Conservation (phyloP, 2,797 vertebrate genomes). For the Atherinosoma microstoma region DNA sequence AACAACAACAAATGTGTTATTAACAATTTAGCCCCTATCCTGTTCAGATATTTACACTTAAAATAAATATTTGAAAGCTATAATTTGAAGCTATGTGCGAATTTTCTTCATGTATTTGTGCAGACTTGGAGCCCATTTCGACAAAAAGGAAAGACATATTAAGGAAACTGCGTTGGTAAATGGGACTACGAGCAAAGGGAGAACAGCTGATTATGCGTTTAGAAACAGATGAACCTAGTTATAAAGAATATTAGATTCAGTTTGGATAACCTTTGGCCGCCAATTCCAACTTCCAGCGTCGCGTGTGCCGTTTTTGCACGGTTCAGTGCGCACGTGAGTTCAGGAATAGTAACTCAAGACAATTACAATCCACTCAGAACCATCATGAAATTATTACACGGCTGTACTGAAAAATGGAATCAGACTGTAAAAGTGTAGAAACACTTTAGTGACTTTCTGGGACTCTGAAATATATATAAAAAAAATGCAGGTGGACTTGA, state of each 20-base stretch:
- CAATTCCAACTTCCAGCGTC: constrained; percentile 19
- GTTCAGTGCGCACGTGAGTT: constrained; percentile 29
- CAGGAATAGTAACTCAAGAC: not conserved
- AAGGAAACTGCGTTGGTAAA: not conserved
- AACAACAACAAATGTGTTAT: not conserved
- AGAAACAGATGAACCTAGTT: not conserved
- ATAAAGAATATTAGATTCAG: constrained; percentile 16
- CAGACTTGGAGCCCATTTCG: not conserved
- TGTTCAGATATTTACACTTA: not conserved
- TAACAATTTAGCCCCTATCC: too few relatives aligned
- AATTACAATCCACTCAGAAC: not conserved
- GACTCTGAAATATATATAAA: not conserved
- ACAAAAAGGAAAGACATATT: not conserved
- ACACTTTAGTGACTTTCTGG: not conserved
- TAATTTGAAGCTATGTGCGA: not conserved
- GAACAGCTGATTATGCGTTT: not conserved
- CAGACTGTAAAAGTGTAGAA: not conserved
- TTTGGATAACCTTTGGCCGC: constrained; percentile 47
- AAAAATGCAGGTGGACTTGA: not conserved
- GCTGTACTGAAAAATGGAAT: not conserved
- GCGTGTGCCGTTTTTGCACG: constrained; percentile 21
- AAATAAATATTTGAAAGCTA: not conserved
- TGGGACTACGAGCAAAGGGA: not conserved
- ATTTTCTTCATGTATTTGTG: not conserved
- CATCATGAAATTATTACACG: not conserved